These are phyloP conservation scores for Dione vanillae DNA, from an alignment of 2,888 invertebrate genomes.

Conservation along the genomic window DNA sequence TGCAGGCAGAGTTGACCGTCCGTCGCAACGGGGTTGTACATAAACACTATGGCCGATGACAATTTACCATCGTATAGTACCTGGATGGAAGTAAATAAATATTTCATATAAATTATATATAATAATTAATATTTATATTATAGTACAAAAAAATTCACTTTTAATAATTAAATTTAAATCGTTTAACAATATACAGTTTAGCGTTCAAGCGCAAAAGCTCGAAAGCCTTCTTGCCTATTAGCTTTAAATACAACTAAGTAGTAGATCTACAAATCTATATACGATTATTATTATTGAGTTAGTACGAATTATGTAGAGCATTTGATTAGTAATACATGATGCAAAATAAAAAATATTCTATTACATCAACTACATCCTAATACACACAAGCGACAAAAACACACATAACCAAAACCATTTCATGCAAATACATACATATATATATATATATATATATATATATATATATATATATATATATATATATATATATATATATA, in stretches of 20 bases:
- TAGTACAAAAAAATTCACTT: not conserved
- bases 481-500: not conserved
- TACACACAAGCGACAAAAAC: slow-evolving; percentile 6
- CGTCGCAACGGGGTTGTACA: slow-evolving; percentile 99
- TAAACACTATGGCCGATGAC: slow-evolving; percentile 98
- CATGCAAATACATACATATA: slow-evolving; percentile 7
- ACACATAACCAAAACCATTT: not conserved
- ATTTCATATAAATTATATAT: not conserved
- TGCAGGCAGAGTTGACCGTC: slow-evolving; percentile 99
- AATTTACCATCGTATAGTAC: slow-evolving; percentile 99
- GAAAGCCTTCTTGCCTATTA: slow-evolving; percentile 6
- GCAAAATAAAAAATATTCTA: not conserved
- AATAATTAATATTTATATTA: not conserved
- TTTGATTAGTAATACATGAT: not conserved
- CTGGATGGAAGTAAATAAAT: slow-evolving; percentile 72
- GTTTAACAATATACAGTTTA: slow-evolving; percentile 15
- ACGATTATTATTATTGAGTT: not conserved
- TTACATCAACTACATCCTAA: not conserved
- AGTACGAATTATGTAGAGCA: not conserved
- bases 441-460: no score
- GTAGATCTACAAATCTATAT: not conserved
- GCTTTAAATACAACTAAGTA: slow-evolving; percentile 7
- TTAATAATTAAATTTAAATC: no score
- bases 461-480: not conserved
- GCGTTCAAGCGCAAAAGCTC: slow-evolving; percentile 29